Evolutionary conservation across 2,888 invertebrate genomes (phyloP), one percentile per base, ranked within the genome.

Genomic region (Ditylenchus weischeri): DNA sequence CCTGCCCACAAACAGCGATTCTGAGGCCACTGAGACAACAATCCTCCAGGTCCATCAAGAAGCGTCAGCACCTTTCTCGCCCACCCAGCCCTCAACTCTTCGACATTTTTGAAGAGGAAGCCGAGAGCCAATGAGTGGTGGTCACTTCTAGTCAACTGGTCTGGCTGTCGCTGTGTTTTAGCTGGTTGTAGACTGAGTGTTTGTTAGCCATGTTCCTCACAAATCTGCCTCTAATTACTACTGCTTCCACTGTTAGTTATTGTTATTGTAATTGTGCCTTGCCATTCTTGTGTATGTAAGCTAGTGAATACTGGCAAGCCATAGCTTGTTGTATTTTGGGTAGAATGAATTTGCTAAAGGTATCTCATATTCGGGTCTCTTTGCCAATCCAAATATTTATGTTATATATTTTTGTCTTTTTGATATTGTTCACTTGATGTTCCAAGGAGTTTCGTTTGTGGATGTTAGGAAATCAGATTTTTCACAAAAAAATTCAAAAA

Each of bases 41-140:
- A n/a, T 65, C 70, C 11, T 47, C 51, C 19, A 61, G 66, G 35
- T 35, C 64, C 29, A 68, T 51, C 47, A 75, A 75, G 60, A 78
- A 75, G 65, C 70, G 75, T 62, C 73, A 75, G 19, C 72, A 74
- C 36, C 71, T 74, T n/a, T 81, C 81, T 3, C 73, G 81, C 50
- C 79, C 81, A 43, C 81, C 81, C 36, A 76, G 76, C 10, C 80
- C 81, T 19, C 80, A 80, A 64, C 75, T 81, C 47, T 81, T 81
- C 74, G 81, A 78, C 70, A 81, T 81, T 60, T 65, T 62, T 23
- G 81, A 81, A 69, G 81, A 79, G 64, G 74, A 75, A 54, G 11
- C 21, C 38, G 66, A 66, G 57, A 48, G 29, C 36, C 23, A 23
- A 48, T 59, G 13, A 38, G 49, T 38, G 60, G 18, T 51, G 49